Conservation (phyloP, 2,888 invertebrate species). For the Aphidius colemani region DNA sequence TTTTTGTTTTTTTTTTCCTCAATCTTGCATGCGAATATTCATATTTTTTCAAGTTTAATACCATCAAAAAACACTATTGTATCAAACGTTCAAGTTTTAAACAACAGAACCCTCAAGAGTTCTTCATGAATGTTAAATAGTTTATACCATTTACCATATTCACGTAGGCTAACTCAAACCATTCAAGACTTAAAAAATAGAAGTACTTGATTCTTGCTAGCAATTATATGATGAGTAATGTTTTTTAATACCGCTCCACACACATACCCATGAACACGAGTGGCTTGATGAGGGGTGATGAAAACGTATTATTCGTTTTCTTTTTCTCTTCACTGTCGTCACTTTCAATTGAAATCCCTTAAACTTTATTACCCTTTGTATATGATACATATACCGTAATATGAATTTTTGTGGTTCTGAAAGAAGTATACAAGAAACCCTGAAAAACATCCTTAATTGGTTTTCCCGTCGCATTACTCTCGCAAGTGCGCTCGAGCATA, state of each 20-base stretch:
- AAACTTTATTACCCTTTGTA: not conserved
- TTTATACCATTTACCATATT: conserved; percentile 58
- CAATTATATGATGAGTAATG: conserved; percentile 61
- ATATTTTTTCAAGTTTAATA: too few relatives aligned
- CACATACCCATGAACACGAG: conserved; percentile 24
- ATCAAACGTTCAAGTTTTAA: not conserved
- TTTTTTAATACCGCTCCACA: conserved; percentile 55
- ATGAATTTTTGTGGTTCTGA: conserved; percentile 31
- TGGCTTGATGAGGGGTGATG: too few relatives aligned
- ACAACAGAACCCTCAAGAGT: conserved; percentile 44
- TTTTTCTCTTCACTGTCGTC: too few relatives aligned
- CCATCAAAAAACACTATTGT: not conserved
- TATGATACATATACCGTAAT: conserved; percentile 26
- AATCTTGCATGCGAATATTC: too few relatives aligned
- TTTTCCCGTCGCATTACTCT: conserved; percentile 29
- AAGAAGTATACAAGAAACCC: conserved; percentile 47
- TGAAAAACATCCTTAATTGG: conserved; percentile 61
- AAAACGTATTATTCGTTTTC: too few relatives aligned
- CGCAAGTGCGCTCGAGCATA: conserved; percentile 35
- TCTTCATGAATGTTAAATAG: conserved; percentile 61
- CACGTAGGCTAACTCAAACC: conserved; percentile 39
- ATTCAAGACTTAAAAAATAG: conserved; percentile 31
- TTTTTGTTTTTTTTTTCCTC: too few relatives aligned
- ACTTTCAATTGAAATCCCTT: too few relatives aligned
- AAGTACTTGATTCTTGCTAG: conserved; percentile 31